Conservation (phyloP, 2,888 invertebrate species). For the Agapetus fuscipes region DNA sequence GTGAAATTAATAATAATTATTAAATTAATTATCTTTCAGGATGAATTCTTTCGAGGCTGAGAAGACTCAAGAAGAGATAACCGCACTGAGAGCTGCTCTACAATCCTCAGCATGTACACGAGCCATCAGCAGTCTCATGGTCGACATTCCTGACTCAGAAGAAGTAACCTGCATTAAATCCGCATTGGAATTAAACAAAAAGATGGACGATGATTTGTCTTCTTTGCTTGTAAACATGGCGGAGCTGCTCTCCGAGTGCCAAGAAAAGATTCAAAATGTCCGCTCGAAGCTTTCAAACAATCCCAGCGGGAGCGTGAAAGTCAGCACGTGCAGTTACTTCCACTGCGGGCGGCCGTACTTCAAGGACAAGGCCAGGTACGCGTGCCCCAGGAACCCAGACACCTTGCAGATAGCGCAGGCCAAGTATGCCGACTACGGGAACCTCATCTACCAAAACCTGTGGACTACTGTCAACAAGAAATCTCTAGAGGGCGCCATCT, state of each 20-base stretch:
- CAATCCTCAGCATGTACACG: too few relatives aligned
- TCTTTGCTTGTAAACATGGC: neutral
- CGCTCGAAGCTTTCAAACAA: neutral
- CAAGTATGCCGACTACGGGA: slow-evolving; percentile 1
- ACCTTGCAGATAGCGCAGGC: slow-evolving; percentile 1
- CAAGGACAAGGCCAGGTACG: too few relatives aligned
- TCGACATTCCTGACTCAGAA: too few relatives aligned
- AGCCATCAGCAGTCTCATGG: too few relatives aligned
- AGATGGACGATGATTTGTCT: neutral
- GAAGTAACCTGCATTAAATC: too few relatives aligned
- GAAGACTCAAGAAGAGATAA: too few relatives aligned
- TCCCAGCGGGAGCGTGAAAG: slow-evolving; percentile 8
- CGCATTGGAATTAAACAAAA: too few relatives aligned
- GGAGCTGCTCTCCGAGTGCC: neutral
- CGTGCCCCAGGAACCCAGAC: slow-evolving; percentile 9
- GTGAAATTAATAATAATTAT: too few relatives aligned
- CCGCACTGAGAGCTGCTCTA: too few relatives aligned
- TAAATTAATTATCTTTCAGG: too few relatives aligned
- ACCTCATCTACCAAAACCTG: neutral
- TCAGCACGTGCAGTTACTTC: slow-evolving; percentile 26
- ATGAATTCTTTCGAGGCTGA: too few relatives aligned
- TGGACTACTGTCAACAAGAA: neutral
- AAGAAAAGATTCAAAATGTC: neutral
- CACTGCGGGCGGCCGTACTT: slow-evolving; percentile 56
- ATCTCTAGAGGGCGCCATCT: neutral